Percentiles rank a stretch among this genome's conserved stretches.
Conservation (phyloP, 1,140 invertebrate genomes). For the Papilio helenus region DNA sequence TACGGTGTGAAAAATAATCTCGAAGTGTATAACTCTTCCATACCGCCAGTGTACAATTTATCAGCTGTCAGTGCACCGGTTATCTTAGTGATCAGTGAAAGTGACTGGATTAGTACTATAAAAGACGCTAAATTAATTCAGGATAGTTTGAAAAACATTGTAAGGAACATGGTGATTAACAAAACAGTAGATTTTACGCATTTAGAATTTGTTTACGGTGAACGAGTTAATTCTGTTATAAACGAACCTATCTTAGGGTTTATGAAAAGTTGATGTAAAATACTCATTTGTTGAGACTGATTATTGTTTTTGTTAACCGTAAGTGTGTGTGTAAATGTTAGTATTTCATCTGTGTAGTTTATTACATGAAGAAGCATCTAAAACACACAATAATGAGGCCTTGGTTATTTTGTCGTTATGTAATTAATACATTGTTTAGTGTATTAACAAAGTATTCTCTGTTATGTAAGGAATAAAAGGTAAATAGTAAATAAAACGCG, state of each 20-base stretch:
- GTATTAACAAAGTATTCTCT: neutral
- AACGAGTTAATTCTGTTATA: constrained; percentile 56
- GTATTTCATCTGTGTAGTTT: neutral
- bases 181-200: constrained; percentile 65
- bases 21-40: constrained; percentile 52
- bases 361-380: neutral
- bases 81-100: constrained; percentile 60
- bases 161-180: constrained; percentile 53
- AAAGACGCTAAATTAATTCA: constrained; percentile 55
- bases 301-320: neutral
- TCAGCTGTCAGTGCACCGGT: constrained; percentile 56
- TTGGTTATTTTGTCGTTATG: neutral
- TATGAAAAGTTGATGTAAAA: constrained; percentile 40
- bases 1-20: constrained; percentile 59
- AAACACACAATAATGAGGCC: neutral
- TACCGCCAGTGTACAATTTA: constrained; percentile 64
- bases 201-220: constrained; percentile 71
- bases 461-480: neutral
- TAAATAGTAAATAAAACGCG: neutral
- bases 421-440: neutral
- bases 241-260: constrained; percentile 59
- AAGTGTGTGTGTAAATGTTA: neutral
- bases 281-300: neutral
- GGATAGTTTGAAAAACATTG: constrained; percentile 54
- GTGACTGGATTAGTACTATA: constrained; percentile 63